phyloP scores from a whole-genome alignment of 2,113 vertebrate genomes.

The Sigmodon hispidus region DNA sequence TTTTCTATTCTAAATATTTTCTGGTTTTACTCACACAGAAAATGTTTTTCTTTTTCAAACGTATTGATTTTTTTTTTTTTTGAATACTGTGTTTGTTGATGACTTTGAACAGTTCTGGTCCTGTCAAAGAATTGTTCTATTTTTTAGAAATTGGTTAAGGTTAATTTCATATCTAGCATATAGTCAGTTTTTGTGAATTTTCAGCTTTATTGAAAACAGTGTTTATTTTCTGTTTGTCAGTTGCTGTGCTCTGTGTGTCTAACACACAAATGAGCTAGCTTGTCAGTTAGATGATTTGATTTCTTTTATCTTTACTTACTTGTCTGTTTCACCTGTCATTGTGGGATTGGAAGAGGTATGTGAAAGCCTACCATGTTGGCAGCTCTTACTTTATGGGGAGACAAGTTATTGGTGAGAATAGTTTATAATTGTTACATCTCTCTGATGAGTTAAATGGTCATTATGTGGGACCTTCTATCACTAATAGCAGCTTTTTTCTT shows the following conservation, averaged over 20 bases:
- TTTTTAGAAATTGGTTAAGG: constrained; percentile 33
- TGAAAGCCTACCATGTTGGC: neutral
- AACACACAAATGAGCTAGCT: neutral
- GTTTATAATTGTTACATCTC: constrained; percentile 22
- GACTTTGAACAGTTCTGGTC: constrained; percentile 20
- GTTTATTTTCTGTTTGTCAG: constrained; percentile 10
- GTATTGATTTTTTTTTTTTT: neutral
- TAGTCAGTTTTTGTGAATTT: constrained; percentile 27
- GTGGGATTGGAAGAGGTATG: neutral
- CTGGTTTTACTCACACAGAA: neutral
- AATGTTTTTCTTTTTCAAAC: constrained; percentile 1
- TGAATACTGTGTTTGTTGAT: neutral
- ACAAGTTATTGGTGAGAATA: neutral
- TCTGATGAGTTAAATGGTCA: neutral
- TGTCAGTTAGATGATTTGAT: neutral
- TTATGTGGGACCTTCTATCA: neutral
- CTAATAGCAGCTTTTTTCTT: neutral
- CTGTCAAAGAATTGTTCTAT: constrained; percentile 22
- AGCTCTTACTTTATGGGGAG: constrained; percentile 13
- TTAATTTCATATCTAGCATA: constrained; percentile 3
- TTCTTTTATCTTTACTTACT: neutral
- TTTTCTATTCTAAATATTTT: neutral
- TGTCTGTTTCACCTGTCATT: neutral
- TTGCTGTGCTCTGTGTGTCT: neutral
- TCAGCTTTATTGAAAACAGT: constrained; percentile 12